phyloP scores from a whole-genome alignment of 2,888 invertebrate genomes.

The Abrostola tripartita region DNA sequence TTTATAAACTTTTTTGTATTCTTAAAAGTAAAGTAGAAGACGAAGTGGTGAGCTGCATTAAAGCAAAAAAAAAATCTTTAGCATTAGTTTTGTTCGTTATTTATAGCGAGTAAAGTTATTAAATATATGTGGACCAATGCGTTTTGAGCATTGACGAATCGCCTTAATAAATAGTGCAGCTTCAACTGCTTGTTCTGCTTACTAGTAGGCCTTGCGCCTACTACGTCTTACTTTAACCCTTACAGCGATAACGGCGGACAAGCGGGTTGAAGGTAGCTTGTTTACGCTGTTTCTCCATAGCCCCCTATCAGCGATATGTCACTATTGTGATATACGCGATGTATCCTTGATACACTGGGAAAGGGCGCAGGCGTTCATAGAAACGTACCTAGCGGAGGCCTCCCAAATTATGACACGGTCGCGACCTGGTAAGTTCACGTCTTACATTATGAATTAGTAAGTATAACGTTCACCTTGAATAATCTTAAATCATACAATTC shows the following conservation, averaged over 20 bases:
- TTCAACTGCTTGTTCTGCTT: neutral
- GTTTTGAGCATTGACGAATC: neutral
- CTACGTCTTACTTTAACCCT: constrained; percentile 2
- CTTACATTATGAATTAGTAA: neutral
- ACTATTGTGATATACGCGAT: constrained; percentile 95
- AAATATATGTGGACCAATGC: constrained; percentile 2
- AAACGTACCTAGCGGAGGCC: constrained; percentile 96
- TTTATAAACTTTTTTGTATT: neutral
- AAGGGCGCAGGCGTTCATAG: constrained; percentile 95
- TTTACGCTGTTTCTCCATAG: constrained; percentile 98
- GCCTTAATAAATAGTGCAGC: neutral
- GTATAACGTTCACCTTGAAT: neutral
- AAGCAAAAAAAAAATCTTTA: neutral
- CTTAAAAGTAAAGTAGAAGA: neutral
- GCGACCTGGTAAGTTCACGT: constrained; percentile 76
- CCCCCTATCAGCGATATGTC: constrained; percentile 97
- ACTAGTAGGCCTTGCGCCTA: constrained; percentile 12
- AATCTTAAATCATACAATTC: constrained; percentile 8
- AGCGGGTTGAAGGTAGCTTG: constrained; percentile 93
- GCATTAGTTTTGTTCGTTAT: no score
- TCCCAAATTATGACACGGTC: constrained; percentile 94
- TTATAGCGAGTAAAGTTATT: no score
- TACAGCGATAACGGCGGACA: constrained; percentile 84
- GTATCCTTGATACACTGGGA: constrained; percentile 97
- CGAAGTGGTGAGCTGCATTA: neutral